Conservation (phyloP, 2,113 vertebrate species). For the Cyrtonyx montezumae region DNA sequence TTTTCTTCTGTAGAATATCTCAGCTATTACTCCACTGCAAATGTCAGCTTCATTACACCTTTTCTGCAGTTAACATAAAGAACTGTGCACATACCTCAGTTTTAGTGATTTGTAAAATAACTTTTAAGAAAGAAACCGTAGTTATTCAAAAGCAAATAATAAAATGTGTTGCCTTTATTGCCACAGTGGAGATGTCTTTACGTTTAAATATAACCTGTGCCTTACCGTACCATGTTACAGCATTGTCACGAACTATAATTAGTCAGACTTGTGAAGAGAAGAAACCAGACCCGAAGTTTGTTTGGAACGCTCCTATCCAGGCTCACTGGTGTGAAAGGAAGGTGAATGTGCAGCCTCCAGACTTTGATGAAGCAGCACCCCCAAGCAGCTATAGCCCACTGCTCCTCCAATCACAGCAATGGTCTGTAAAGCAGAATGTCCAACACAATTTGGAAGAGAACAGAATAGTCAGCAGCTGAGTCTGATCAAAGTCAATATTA, state of each 20-base stretch:
- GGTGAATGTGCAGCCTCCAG: neutral
- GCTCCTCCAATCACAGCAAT: slow-evolving; percentile 19
- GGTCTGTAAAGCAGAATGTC: slow-evolving; percentile 13
- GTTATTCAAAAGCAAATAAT: neutral
- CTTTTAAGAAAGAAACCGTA: neutral
- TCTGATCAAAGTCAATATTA: neutral
- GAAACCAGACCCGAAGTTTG: neutral
- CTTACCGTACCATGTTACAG: neutral
- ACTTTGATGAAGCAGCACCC: slow-evolving; percentile 53
- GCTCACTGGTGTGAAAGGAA: neutral
- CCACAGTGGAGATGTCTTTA: neutral
- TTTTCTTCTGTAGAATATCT: neutral
- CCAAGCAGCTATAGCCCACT: slow-evolving; percentile 12
- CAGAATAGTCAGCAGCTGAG: neutral
- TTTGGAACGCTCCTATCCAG: neutral
- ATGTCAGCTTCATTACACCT: neutral
- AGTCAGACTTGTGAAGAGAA: neutral
- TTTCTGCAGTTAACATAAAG: neutral
- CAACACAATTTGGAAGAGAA: slow-evolving; percentile 3
- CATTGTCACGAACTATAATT: neutral
- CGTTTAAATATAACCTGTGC: neutral
- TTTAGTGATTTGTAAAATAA: neutral
- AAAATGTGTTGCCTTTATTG: neutral
- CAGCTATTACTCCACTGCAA: neutral
- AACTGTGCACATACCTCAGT: neutral